Evolutionary conservation across 2,888 invertebrate genomes (phyloP).

Genomic region (Troides oblongomaculatus): DNA sequence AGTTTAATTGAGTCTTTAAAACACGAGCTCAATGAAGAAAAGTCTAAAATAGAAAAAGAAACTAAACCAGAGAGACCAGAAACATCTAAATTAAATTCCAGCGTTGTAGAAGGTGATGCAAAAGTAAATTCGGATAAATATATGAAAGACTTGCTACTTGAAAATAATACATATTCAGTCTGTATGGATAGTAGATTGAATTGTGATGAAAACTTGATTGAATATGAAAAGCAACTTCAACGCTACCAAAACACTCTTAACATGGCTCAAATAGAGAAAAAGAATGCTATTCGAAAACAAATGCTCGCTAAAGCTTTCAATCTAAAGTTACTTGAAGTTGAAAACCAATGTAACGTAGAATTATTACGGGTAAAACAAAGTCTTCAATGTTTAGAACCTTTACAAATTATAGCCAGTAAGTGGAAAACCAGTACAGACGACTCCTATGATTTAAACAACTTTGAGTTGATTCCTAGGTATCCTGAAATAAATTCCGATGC

Average conservation of each 20-base stretch:
- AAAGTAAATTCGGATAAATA: constrained; percentile 36
- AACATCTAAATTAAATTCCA: constrained; percentile 30
- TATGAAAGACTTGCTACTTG: constrained; percentile 34
- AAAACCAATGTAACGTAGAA: constrained; percentile 74
- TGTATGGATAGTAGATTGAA: constrained; percentile 58
- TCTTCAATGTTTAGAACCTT: constrained; percentile 68
- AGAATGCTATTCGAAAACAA: constrained; percentile 69
- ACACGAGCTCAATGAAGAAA: constrained; percentile 62
- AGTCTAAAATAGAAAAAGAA: constrained; percentile 56
- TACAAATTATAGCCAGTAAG: constrained; percentile 64
- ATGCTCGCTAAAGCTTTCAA: constrained; percentile 72
- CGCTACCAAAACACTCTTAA: constrained; percentile 70
- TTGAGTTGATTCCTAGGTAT: constrained; percentile 61
- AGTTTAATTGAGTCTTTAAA: constrained; percentile 65
- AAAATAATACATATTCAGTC: constrained; percentile 46
- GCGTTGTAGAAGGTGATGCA: constrained; percentile 31
- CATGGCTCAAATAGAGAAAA: constrained; percentile 71
- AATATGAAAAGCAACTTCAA: constrained; percentile 71
- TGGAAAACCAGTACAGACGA: constrained; percentile 58
- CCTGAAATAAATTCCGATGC: constrained; percentile 53
- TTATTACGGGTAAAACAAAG: constrained; percentile 69
- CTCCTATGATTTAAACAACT: constrained; percentile 53
- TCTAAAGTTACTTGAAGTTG: constrained; percentile 68
- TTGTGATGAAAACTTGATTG: constrained; percentile 64
- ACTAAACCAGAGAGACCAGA: constrained; percentile 35